phyloP scores from a whole-genome alignment of 2,888 invertebrate species.

The Adineta ricciae region DNA sequence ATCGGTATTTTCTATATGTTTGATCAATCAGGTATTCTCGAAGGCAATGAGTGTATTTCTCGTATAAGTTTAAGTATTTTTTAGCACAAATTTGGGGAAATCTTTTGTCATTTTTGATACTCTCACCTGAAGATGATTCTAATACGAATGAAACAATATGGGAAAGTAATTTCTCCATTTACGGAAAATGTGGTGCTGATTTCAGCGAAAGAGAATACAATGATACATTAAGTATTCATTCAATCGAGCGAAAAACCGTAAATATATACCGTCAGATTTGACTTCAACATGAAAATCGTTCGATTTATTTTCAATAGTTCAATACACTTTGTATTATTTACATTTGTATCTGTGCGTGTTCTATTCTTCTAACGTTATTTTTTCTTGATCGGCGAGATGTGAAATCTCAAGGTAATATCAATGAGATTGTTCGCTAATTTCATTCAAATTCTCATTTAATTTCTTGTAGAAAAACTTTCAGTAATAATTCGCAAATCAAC shows the following conservation, averaged over 20 bases:
- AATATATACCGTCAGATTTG: too few relatives aligned
- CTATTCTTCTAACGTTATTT: slow-evolving; percentile 20
- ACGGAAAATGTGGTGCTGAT: background rate
- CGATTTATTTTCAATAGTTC: background rate
- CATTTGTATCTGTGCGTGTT: background rate
- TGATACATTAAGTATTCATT: background rate
- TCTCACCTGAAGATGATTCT: background rate
- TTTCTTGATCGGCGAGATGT: slow-evolving; percentile 16
- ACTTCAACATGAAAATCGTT: too few relatives aligned
- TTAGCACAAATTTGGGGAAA: slow-evolving; percentile 35
- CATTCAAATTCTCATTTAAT: too few relatives aligned
- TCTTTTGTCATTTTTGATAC: slow-evolving; percentile 33
- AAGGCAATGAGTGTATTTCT: background rate
- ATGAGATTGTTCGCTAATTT: background rate
- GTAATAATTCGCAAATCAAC: background rate
- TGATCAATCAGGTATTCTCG: slow-evolving; percentile 66
- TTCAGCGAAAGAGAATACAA: slow-evolving; percentile 2
- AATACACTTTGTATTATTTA: slow-evolving; percentile 5
- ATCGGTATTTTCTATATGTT: slow-evolving; percentile 95
- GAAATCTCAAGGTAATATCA: background rate
- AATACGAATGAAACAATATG: background rate
- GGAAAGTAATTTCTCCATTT: too few relatives aligned
- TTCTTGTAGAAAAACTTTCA: background rate
- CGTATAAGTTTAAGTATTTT: too few relatives aligned
- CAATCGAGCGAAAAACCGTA: background rate